Evolutionary conservation across 92 coral and sea anemone species (phyloP).

Genomic region (Montipora capitata): DNA sequence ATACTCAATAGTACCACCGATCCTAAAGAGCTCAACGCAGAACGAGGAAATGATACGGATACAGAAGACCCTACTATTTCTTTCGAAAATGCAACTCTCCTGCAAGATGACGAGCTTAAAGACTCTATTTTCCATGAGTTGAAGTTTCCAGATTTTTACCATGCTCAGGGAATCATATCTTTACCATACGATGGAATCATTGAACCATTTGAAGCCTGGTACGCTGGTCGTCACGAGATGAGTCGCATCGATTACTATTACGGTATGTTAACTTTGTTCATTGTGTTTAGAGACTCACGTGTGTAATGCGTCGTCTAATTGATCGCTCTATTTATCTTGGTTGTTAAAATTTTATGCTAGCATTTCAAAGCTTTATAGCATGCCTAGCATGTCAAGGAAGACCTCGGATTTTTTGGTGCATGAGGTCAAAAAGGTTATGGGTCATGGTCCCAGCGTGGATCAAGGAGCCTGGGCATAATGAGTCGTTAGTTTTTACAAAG

Average conservation of each 20-base stretch:
- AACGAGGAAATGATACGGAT: not conserved
- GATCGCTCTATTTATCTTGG: not conserved
- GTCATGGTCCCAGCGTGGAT: no score
- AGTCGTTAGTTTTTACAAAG: no score
- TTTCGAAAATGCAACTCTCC: conserved; percentile 50
- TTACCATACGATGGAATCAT: conserved; percentile 91
- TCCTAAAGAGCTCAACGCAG: not conserved
- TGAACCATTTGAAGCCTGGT: conserved; percentile 98
- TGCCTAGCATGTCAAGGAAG: no score
- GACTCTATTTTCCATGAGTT: conserved; percentile 37
- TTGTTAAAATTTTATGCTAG: not conserved
- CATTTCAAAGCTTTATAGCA: not conserved
- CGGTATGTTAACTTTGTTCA: conserved; percentile 50
- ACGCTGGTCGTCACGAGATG: conserved; percentile 84
- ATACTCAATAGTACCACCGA: conserved; percentile 1
- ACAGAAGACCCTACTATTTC: not conserved
- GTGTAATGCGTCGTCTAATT: conserved; percentile 24
- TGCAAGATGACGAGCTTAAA: conserved; percentile 27
- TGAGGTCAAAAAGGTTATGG: no score
- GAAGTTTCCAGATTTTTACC: conserved; percentile 82
- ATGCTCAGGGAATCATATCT: conserved; percentile 88
- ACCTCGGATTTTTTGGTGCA: no score
- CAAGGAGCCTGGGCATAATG: no score
- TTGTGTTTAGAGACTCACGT: not conserved
- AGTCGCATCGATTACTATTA: conserved; percentile 98